Evolutionary conservation across 2,113 vertebrate genomes (phyloP).

Genomic region (Balaeniceps rex): DNA sequence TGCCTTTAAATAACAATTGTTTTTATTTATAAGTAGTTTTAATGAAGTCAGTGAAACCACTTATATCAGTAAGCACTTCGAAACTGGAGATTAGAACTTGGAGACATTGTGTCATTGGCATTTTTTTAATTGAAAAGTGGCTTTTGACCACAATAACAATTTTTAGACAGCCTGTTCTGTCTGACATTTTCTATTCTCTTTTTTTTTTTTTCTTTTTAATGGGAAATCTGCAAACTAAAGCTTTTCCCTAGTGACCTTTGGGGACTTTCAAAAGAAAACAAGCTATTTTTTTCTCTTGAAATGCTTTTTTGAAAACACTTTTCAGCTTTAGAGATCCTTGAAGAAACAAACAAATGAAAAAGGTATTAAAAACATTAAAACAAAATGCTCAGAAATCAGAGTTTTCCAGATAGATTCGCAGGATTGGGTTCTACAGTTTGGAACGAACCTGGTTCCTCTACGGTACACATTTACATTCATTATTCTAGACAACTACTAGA

Average conservation of each 20-base stretch:
- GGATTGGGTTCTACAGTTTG: not conserved
- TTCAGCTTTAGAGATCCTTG: not conserved
- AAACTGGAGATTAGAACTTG: not conserved
- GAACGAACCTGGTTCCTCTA: not conserved
- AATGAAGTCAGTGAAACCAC: not conserved
- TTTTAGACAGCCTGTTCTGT: not conserved
- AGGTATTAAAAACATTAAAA: not conserved
- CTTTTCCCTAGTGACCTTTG: not conserved
- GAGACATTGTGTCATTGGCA: not conserved
- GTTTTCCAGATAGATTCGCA: not conserved
- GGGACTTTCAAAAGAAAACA: slow-evolving; percentile 1
- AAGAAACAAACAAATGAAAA: not conserved
- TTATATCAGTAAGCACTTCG: not conserved
- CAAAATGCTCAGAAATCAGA: not conserved
- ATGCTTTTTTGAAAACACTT: not conserved
- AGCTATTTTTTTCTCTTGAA: not conserved
- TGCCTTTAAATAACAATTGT: not conserved
- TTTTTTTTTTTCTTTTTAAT: not conserved
- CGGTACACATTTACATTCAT: not conserved
- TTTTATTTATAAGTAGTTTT: not conserved
- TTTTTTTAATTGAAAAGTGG: not conserved
- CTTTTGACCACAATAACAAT: slow-evolving; percentile 3
- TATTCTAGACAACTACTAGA: not conserved
- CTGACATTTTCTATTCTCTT: not conserved
- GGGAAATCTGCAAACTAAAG: not conserved